Evolutionary conservation across 1,140 invertebrate species (phyloP).

Genomic region (Drosophila kohkoa): DNA sequence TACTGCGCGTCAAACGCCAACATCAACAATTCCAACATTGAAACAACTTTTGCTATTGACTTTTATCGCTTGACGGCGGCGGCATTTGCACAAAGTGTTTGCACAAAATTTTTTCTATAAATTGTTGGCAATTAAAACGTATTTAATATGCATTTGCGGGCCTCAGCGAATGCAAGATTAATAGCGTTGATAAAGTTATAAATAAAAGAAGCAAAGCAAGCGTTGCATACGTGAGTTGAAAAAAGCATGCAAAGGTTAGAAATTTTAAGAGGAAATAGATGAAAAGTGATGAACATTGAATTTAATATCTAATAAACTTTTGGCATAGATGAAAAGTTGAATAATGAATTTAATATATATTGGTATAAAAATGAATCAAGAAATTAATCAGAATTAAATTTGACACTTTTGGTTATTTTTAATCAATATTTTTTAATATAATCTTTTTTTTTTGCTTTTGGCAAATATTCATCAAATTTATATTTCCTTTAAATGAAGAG

Average conservation of each 20-base stretch:
- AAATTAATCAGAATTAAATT: no score
- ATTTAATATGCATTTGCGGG: constrained; percentile 52
- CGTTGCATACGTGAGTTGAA: background rate
- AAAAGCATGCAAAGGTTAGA: background rate
- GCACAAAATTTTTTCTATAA: constrained; percentile 50
- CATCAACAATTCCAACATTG: constrained; percentile 35
- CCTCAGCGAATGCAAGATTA: background rate
- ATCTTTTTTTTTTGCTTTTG: no score
- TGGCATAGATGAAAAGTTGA: no score
- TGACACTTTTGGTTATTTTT: no score
- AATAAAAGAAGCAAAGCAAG: background rate
- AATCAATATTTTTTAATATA: no score
- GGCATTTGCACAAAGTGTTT: constrained; percentile 67
- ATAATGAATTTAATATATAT: no score
- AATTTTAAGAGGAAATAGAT: background rate
- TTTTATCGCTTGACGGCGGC: constrained; percentile 62
- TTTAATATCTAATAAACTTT: no score
- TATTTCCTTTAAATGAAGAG: no score
- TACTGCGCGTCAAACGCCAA: constrained; percentile 37
- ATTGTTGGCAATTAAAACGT: constrained; percentile 68
- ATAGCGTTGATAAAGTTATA: constrained; percentile 16
- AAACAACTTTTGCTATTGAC: constrained; percentile 61
- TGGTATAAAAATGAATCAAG: no score
- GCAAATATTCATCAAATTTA: no score
- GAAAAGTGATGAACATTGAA: no score